A percentile compares a stretch with the other conserved stretches of the same genome.
These are phyloP conservation scores for Drosophila testacea DNA, from an alignment of 2,888 invertebrate species.

Conservation along the genomic window DNA sequence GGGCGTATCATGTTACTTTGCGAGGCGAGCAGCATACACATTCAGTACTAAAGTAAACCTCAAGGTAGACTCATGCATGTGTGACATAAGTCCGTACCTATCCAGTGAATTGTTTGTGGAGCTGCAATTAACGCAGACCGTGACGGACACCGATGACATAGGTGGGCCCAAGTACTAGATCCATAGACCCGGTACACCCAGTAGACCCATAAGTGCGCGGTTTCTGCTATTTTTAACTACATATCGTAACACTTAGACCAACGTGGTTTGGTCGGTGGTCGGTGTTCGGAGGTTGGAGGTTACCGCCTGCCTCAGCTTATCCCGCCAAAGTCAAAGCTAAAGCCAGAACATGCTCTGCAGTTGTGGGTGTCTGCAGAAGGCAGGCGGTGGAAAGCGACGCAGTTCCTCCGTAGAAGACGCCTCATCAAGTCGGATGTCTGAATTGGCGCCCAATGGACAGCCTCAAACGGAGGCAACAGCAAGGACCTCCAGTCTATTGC, in stretches of 20 bases:
- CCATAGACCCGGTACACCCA: slow-evolving; percentile 1
- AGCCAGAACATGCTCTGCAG: slow-evolving; percentile 82
- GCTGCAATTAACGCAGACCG: slow-evolving; percentile 57
- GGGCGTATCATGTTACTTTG: slow-evolving; percentile 70
- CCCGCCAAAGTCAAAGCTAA: slow-evolving; percentile 9
- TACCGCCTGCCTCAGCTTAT: slow-evolving; percentile 27
- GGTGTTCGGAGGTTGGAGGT: slow-evolving; percentile 28
- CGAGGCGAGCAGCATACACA: slow-evolving; percentile 53
- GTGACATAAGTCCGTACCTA: slow-evolving; percentile 42
- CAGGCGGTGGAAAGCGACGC: slow-evolving; percentile 82
- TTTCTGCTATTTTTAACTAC: slow-evolving; percentile 27
- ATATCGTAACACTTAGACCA: slow-evolving; percentile 23
- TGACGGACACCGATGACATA: slow-evolving; percentile 44
- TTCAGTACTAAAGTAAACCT: slow-evolving; percentile 29
- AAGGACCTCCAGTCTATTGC: slow-evolving; percentile 82
- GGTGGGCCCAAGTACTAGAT: slow-evolving; percentile 1
- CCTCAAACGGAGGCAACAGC: slow-evolving; percentile 58
- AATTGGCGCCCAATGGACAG: slow-evolving; percentile 70
- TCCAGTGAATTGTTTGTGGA: slow-evolving; percentile 46
- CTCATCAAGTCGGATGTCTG: slow-evolving; percentile 85
- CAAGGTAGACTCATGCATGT: slow-evolving; percentile 51
- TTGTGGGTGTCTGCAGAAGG: slow-evolving; percentile 84
- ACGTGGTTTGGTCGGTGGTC: slow-evolving; percentile 15
- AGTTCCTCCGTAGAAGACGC: slow-evolving; percentile 85
- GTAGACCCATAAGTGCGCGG: slow-evolving; percentile 46